Base-by-base conservation (phyloP, 2,113 vertebrate genomes). In the Psilopogon haemacephalus region DNA sequence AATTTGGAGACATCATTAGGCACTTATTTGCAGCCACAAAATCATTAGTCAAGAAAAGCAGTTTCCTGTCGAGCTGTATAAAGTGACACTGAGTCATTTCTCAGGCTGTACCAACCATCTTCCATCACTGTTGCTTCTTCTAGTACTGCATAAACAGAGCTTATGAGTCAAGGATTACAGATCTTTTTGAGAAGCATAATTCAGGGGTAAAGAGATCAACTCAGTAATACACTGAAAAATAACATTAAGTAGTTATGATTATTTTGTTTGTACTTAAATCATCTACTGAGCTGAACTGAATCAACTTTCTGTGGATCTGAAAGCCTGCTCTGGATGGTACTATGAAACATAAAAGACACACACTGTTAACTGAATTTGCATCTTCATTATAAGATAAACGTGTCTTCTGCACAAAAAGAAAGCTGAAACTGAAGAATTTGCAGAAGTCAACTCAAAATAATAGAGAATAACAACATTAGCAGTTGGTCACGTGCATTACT, bases 51-150 rank as follows among this genome's bases (percentile, higher is more conserved):
- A 95, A 72, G 59, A 84, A 86, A 88, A 67, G 24, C 14, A 85
- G 38, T 30, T 89, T 92, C 72, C 84, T 4, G 46, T 12, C 84
- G 64, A 92, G 70, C 42, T 79, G 48, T 21, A 75, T 42, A 56
- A 93, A 88, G 62, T 15, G 27, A 87, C 35, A 89, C 11, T 15
- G 58, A 94, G 67, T 84, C 38, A 95, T 54, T 92, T 94, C 78
- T 72, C 44, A 65, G 67, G 48, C 74, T 89, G 69, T 32, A 75
- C 13, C 67, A 86, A 71, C 37, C 37, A 89, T 48, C 70, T 69
- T 81, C 87, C 63, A 82, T 28, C 81, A 60, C 15, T 72, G 76
- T 1, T 90, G 55, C 33, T 64, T 86, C 84, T 75, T 71, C 56
- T 67, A 69, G 48, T 78, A 71, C 42, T 74, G 69, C 42, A 74